Evolutionary conservation across 2,113 vertebrate species (phyloP).

Genomic region (Odocoileus hemionus): DNA sequence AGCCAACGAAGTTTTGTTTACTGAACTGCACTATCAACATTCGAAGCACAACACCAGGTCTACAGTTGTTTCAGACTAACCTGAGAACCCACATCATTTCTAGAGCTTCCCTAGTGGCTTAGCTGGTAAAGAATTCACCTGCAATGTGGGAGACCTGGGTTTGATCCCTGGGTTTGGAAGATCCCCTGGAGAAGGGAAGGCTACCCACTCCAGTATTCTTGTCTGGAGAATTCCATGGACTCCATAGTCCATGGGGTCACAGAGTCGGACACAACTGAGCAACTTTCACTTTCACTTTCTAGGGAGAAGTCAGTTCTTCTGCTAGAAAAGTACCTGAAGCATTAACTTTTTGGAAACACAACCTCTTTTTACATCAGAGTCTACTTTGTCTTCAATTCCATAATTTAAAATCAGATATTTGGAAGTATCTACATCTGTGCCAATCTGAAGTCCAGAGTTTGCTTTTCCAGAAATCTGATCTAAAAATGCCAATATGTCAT

Average conservation of each 20-base stretch:
- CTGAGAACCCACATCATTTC: neutral
- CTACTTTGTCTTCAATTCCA: neutral
- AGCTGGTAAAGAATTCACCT: neutral
- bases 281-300: neutral
- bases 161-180: neutral
- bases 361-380: neutral
- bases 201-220: neutral
- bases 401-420: neutral
- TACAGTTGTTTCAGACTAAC: neutral
- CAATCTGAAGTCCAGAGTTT: neutral
- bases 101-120: neutral
- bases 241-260: neutral
- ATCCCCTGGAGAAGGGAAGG: neutral
- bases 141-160: neutral
- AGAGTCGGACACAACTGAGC: neutral
- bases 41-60: neutral
- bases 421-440: neutral
- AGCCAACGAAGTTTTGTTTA: neutral
- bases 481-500: neutral
- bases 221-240: neutral
- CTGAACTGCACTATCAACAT: neutral
- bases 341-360: neutral
- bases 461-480: neutral
- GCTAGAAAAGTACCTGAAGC: neutral
- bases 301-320: neutral